phyloP scores from a whole-genome alignment of 2,113 vertebrate species.

The Macquaria australasica region DNA sequence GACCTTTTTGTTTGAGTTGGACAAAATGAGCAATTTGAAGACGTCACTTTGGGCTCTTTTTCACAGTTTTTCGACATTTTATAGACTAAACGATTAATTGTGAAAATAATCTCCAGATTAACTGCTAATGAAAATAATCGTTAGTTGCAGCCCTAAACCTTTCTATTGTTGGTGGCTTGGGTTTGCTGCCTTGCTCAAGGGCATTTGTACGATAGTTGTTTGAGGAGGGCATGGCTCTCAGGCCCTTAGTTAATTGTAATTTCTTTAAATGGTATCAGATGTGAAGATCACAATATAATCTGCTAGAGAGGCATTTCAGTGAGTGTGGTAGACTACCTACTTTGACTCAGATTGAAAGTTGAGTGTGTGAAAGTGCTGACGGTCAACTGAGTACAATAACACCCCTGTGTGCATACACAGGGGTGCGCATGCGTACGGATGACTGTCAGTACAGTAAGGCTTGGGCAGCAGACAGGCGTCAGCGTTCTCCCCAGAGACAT shows the following conservation, averaged over 20 bases:
- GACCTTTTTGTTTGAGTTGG: too few species aligned
- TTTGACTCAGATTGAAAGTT: constrained; percentile 64
- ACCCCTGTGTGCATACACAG: constrained; percentile 25
- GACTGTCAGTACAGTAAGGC: constrained; percentile 38
- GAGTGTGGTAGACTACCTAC: constrained; percentile 10
- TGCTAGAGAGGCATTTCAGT: constrained; percentile 17
- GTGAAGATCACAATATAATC: constrained; percentile 5
- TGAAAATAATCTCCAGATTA: too few species aligned
- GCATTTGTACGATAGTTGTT: background rate
- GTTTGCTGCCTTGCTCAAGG: background rate
- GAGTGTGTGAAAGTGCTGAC: constrained; percentile 75
- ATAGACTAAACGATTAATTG: too few species aligned
- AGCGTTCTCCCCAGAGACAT: constrained; percentile 59
- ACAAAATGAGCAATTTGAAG: too few species aligned
- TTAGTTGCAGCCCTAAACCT: too few species aligned
- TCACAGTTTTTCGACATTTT: too few species aligned
- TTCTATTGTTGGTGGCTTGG: background rate
- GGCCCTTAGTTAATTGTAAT: background rate
- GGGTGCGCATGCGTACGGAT: background rate
- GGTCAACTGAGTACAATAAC: constrained; percentile 22
- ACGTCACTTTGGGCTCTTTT: too few species aligned
- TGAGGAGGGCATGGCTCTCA: background rate
- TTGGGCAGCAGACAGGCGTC: constrained; percentile 47
- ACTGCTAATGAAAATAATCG: too few species aligned
- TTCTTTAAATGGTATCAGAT: background rate